Base-by-base conservation (phyloP, 2,888 invertebrate species). In the Conchocele bisecta region DNA sequence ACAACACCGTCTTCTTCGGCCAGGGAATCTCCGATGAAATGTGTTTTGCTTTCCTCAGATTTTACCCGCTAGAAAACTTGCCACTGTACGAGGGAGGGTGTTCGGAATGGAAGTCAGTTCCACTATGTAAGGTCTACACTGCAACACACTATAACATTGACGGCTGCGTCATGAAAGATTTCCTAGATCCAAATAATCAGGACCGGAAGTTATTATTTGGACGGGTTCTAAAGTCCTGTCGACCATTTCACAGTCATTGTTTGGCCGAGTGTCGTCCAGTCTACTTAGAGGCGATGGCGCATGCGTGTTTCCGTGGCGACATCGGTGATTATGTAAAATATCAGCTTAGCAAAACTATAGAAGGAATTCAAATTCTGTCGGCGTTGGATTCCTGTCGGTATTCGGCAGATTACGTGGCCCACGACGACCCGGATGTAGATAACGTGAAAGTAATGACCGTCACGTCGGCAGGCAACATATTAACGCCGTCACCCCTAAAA, bases 41-140 rank as follows among this genome's bases (percentile, higher is more conserved):
- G 64, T 64, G 64, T 31, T 64, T 64, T n/a, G 56, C 44, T 11
- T 64, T 64, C 26, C 37, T 64, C 33, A 64, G 64, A 22, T 64
- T 37, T 28, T 64, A 64, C 46, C 64, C 64, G 20, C 33, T 64
- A 6, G 29, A 29, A 13, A 64, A 64, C 24, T 33, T 64, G 17
- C 64, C 64, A 2, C 56, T 64, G 6, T 31, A 35, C 3, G 64
- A 64, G 29, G 64, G 64, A 2, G 64, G 64, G 4, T 64, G 64
- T 35, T 56, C 54, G 7, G 44, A 64, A 28, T 64, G 29, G 11
- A 41, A 42, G 13, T 56, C 44, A 3, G 56, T 64, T 17, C 64
- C 64, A 15, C 46, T 64, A 3, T 64, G 64, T 51, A 64, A 64
- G 31, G 22, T 64, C 7, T 35, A 39, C 41, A 56, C 64, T 5